Base-by-base conservation (phyloP, 2,888 invertebrate species). In the Megalurothrips usitatus region DNA sequence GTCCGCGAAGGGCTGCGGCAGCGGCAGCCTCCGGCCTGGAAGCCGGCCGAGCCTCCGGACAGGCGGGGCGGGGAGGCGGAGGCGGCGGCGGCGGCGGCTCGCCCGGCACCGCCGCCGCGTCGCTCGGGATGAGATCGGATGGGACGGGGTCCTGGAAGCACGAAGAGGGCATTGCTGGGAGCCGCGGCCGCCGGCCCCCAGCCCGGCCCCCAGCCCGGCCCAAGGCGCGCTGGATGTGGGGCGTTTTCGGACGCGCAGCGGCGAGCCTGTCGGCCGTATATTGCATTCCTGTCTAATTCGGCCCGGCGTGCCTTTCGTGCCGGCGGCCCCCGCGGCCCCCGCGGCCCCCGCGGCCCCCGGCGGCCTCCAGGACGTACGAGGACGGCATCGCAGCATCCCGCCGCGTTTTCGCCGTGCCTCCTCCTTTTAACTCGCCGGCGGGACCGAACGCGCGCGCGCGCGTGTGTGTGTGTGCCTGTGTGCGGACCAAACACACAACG, bases 221-320 rank as follows among this genome's bases (percentile, higher is more conserved):
- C 52, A 1, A 1, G 52, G 8, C 58, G 14, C 58, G 19, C 58
- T 17, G 19, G 17, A 19, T 19, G 58, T 58, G 58, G 19, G 58
- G 58, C 58, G 12, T 58, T 58, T 58, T 58, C 58, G 58, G 58
- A 58, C 58, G 58, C 58, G 58, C 52, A 52, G 52, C 52, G n/a
- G 58, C 14, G 34, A 58, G 58, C 14, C 58, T 14, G 34, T 43
- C 34, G 19, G 58, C 58, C 68, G 68, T 75, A 75, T 75, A 75
- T 75, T 26, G 68, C 68, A 75, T 75, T 75, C 68, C 68, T 75
- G 68, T 75, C 68, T 75, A 75, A 75, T 75, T 75, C 68, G 68
- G 68, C 26, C 26, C 68, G 68, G 68, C 68, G 68, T 26, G 68
- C 68, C 68, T 58, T n/a, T 58, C 58, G 58, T 58, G 58, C 14